Percentiles rank a stretch among this genome's conserved stretches.
Conservation (phyloP, 35 echinoderm and acorn worm genomes). For the Holothuria glaberrima region DNA sequence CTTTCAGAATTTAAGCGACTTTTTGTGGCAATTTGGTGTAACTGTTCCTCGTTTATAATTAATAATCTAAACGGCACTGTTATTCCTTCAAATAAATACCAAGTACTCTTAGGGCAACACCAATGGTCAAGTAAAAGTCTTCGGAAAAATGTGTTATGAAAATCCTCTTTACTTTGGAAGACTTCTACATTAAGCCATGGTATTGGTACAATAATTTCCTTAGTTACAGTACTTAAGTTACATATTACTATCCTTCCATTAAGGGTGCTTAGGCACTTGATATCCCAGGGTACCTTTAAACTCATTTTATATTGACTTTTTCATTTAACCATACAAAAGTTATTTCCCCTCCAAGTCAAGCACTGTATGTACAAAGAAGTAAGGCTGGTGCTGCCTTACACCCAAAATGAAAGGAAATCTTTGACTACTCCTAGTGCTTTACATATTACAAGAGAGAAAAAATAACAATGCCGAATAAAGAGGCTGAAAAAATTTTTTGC, state of each 20-base stretch:
- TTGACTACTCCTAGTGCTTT: neutral
- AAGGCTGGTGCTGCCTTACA: neutral
- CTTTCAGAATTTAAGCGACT: constrained; percentile 3
- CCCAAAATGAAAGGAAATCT: constrained; percentile 3
- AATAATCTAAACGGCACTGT: neutral
- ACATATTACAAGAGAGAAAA: neutral
- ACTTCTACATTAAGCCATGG: constrained; percentile 43
- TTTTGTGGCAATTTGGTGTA: too few relatives aligned
- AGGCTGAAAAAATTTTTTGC: constrained; percentile 4
- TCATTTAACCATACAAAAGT: too few relatives aligned
- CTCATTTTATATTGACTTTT: too few relatives aligned
- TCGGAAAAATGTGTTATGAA: neutral
- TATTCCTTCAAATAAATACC: neutral
- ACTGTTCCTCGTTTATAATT: too few relatives aligned
- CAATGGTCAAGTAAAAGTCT: constrained; percentile 39
- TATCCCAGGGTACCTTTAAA: too few relatives aligned
- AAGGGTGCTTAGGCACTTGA: neutral
- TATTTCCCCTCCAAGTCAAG: too few relatives aligned
- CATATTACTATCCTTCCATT: constrained; percentile 23
- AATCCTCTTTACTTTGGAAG: neutral
- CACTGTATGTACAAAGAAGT: neutral
- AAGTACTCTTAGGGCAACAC: constrained; percentile 4
- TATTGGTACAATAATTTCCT: neutral
- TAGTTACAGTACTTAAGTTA: neutral
- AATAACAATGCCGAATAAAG: constrained; percentile 24